These are phyloP conservation scores for Ptychadena robeensis DNA, from an alignment of 2,797 vertebrate genomes.

Conservation along the genomic window DNA sequence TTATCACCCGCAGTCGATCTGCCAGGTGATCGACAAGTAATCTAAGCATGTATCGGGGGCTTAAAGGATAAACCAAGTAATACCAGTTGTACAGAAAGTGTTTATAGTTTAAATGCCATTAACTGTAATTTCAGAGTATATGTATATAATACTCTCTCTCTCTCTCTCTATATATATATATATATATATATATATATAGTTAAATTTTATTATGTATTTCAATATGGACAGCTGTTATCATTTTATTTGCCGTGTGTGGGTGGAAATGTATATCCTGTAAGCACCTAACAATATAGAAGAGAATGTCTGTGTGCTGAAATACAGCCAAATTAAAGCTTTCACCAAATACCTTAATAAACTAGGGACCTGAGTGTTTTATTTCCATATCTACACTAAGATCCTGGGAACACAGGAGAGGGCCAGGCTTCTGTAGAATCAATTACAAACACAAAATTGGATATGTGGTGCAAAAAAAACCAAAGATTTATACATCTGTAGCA, in stretches of 20 bases:
- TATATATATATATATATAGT: conserved; percentile 13
- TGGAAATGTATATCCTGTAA: conserved; percentile 28
- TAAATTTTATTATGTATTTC: not conserved
- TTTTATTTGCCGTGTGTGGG: conserved; percentile 26
- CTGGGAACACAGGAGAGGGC: not conserved
- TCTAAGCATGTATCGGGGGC: too few species aligned
- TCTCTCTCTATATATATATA: too few species aligned
- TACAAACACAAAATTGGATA: not conserved
- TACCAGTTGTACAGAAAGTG: too few species aligned
- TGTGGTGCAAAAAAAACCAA: not conserved
- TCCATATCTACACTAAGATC: conserved; percentile 14
- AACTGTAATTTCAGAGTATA: too few species aligned
- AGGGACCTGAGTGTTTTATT: conserved; percentile 1
- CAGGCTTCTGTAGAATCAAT: conserved; percentile 10
- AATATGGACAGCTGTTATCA: not conserved
- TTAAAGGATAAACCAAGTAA: too few species aligned
- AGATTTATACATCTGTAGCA: not conserved
- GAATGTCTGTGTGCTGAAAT: conserved; percentile 23
- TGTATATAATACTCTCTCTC: too few species aligned
- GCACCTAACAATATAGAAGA: conserved; percentile 4
- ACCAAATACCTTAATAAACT: conserved; percentile 9
- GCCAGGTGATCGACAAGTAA: too few species aligned
- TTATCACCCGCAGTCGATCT: too few species aligned
- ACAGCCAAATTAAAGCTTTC: conserved; percentile 26
- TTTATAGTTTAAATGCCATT: too few species aligned